Evolutionary conservation across 2,113 vertebrate species (phyloP), one percentile per base, ranked within the genome.

Genomic region (Cochlearius cochlearius): DNA sequence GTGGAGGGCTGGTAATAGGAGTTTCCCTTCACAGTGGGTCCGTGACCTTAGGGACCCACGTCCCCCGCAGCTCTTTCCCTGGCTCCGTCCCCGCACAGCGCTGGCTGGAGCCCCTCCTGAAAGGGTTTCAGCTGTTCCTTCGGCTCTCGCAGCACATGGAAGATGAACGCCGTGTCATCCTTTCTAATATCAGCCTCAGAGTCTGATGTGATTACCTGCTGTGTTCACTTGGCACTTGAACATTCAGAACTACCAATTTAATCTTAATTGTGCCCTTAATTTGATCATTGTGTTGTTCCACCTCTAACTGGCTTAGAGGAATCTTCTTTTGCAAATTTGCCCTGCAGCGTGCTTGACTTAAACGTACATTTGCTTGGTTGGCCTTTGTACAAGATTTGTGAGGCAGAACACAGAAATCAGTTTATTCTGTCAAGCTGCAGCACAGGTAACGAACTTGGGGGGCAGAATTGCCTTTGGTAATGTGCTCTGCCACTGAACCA

Each of bases 181-280:
- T 76, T 95, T 68, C 91, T 91, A 92, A 89, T 93, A 94, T 66
- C 92, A 91, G 47, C 63, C 83, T 86, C 68, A 71, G 67, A 12
- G 23, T 90, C 84, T 92, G 88, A 94, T 94, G 76, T 34, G 91
- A 94, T 95, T 96, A 91, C 79, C 75, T 73, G 71, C 68, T 50
- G 72, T 45, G 63, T 74, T 92, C 82, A 59, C 68, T 96, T 69
- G 79, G 91, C 86, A 88, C 91, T 95, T 71, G 55, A 91, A 80
- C 67, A 94, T 73, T 80, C 75, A 94, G 76, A 80, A 38, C 92
- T 88, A 97, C 92, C 83, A 93, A 94, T 95, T 95, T 91, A 91
- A 81, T 95, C 88, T 91, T 96, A 94, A 95, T 95, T 92, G 79
- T 62, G 38, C 79, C 45, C 72, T 96, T 97, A 96, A 97, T 97